phyloP scores from a whole-genome alignment of 2,888 invertebrate species.

The Aproaerema taeniolella region DNA sequence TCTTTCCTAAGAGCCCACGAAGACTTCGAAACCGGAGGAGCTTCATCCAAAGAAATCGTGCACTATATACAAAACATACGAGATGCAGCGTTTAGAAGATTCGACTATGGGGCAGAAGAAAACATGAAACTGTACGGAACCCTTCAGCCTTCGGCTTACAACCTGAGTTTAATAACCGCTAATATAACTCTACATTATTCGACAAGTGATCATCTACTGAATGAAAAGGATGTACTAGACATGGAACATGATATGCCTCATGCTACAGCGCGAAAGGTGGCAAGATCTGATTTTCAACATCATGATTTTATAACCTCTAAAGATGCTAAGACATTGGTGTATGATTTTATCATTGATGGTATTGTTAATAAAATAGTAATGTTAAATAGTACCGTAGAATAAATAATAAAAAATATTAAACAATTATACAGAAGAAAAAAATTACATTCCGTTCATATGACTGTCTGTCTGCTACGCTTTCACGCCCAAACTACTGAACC shows the following conservation, averaged over 20 bases:
- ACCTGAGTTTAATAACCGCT: conserved; percentile 36
- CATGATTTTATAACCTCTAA: conserved; percentile 35
- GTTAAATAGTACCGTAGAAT: too few relatives aligned
- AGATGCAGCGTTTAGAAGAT: conserved; percentile 42
- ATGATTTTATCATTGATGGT: conserved; percentile 33
- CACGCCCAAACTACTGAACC: too few relatives aligned
- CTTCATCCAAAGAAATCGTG: conserved; percentile 46
- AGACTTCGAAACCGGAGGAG: conserved; percentile 26
- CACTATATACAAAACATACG: conserved; percentile 56
- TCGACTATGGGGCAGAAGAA: conserved; percentile 32
- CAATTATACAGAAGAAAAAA: too few relatives aligned
- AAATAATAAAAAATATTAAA: too few relatives aligned
- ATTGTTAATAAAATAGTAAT: too few relatives aligned
- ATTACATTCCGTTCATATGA: too few relatives aligned
- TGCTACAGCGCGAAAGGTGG: conserved; percentile 36
- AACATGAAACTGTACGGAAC: conserved; percentile 38
- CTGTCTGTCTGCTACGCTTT: too few relatives aligned
- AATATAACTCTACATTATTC: conserved; percentile 48
- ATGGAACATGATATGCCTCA: conserved; percentile 48
- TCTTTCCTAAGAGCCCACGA: not conserved
- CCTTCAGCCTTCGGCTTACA: conserved; percentile 36
- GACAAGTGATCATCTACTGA: conserved; percentile 35
- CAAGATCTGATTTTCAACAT: conserved; percentile 39
- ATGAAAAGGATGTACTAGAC: conserved; percentile 41
- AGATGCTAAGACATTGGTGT: conserved; percentile 45